Evolutionary conservation across 1,140 invertebrate genomes (phyloP).

Genomic region (Centruroides sculpturatus): DNA sequence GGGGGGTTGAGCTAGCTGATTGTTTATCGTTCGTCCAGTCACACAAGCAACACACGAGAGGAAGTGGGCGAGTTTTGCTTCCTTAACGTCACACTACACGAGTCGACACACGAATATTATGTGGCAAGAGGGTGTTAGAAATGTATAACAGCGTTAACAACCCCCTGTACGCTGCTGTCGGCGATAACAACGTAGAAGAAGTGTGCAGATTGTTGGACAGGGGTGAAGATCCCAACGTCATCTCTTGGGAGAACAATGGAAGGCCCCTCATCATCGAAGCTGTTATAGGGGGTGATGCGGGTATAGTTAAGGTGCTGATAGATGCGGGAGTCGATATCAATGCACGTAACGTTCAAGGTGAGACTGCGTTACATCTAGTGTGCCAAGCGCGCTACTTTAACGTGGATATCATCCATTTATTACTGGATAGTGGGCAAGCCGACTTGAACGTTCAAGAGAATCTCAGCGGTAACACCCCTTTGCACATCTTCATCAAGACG

Average conservation of each 20-base stretch:
- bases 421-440: constrained; percentile 1
- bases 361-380: constrained; percentile 10
- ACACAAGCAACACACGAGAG: too few species aligned
- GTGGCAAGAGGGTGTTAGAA: too few species aligned
- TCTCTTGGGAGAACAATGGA: constrained; percentile 8
- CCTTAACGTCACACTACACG: too few species aligned
- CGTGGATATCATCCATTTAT: not conserved
- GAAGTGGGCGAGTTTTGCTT: too few species aligned
- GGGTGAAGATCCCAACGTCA: constrained; percentile 4
- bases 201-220: constrained; percentile 1
- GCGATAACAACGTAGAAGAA: not conserved
- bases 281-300: not conserved
- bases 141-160: too few species aligned
- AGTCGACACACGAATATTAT: too few species aligned
- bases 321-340: constrained; percentile 77
- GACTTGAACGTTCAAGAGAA: constrained; percentile 9
- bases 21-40: too few species aligned
- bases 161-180: not conserved
- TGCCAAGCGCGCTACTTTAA: constrained; percentile 6
- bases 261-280: constrained; percentile 8
- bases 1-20: too few species aligned
- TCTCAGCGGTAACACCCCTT: constrained; percentile 7
- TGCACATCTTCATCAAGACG: constrained; percentile 2
- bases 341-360: constrained; percentile 5
- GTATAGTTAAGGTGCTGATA: constrained; percentile 40